Percentiles rank a stretch among this genome's conserved stretches.
phyloP scores from a whole-genome alignment of 1,140 invertebrate species.

The Trichoplusia ni region DNA sequence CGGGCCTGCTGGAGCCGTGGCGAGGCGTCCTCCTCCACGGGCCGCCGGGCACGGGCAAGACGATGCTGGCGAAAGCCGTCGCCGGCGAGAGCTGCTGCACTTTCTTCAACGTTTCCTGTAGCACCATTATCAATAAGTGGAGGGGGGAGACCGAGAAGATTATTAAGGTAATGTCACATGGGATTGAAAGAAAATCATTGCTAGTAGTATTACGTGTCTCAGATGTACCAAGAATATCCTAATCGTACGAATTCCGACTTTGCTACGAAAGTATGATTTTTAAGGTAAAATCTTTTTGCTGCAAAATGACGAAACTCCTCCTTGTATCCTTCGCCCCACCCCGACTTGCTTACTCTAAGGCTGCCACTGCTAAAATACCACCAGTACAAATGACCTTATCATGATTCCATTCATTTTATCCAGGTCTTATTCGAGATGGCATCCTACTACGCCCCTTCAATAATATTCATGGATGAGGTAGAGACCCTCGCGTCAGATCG shows the following conservation, averaged over 20 bases:
- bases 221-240: too few relatives aligned
- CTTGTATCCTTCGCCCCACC: too few relatives aligned
- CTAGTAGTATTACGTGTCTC: too few relatives aligned
- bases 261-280: too few relatives aligned
- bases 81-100: conserved; percentile 91
- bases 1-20: conserved; percentile 90
- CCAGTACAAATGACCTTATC: too few relatives aligned
- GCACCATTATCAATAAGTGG: conserved; percentile 96
- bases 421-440: conserved; percentile 94
- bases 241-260: too few relatives aligned
- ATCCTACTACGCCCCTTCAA: conserved; percentile 93
- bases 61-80: conserved; percentile 93
- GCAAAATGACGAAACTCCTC: too few relatives aligned
- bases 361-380: too few relatives aligned
- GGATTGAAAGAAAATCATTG: too few relatives aligned
- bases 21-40: conserved; percentile 92
- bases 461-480: conserved; percentile 98
- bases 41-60: conserved; percentile 93
- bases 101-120: conserved; percentile 96
- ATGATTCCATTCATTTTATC: conserved; percentile 4
- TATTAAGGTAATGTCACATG: conserved; percentile 86
- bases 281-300: too few relatives aligned
- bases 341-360: too few relatives aligned
- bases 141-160: conserved; percentile 97
- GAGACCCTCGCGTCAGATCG: conserved; percentile 92